These are phyloP conservation scores for Bergia puertoricense DNA, from an alignment of 92 coral and sea anemone genomes.

Conservation along the genomic window DNA sequence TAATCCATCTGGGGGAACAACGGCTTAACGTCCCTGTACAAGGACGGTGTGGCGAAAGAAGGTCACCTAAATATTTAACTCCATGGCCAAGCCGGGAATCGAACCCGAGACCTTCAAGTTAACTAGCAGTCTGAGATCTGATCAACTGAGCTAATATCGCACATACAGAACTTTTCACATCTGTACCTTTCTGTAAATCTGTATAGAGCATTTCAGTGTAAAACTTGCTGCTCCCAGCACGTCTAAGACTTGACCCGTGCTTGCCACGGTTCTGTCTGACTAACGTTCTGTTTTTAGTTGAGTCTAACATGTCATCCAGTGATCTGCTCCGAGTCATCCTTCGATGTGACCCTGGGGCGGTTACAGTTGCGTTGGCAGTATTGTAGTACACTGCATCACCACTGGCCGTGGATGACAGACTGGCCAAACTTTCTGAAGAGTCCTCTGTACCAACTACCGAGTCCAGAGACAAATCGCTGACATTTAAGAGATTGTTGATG, in stretches of 20 bases:
- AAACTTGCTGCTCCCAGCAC: slow-evolving; percentile 87
- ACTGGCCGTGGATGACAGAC: slow-evolving; percentile 44
- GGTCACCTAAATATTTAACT: too few species aligned
- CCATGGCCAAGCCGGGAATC: too few species aligned
- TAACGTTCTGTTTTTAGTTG: slow-evolving; percentile 41
- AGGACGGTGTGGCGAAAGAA: too few species aligned
- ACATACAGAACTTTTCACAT: neutral
- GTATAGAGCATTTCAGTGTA: slow-evolving; percentile 75
- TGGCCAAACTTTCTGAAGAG: slow-evolving; percentile 48
- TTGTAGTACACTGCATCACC: slow-evolving; percentile 47
- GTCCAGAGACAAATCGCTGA: slow-evolving; percentile 51
- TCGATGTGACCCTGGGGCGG: slow-evolving; percentile 48
- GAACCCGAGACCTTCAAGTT: too few species aligned
- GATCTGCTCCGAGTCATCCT: slow-evolving; percentile 92
- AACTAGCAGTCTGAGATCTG: too few species aligned
- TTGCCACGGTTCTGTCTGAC: slow-evolving; percentile 48
- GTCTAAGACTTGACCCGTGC: slow-evolving; percentile 61
- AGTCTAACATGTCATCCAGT: slow-evolving; percentile 82
- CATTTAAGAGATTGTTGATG: slow-evolving; percentile 28
- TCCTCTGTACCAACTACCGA: slow-evolving; percentile 33
- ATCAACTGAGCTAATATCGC: neutral
- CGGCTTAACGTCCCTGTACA: too few species aligned
- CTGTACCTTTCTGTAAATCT: slow-evolving; percentile 68
- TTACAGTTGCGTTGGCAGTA: slow-evolving; percentile 36
- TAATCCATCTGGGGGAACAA: too few species aligned